A percentile compares a stretch with the other conserved stretches of the same genome.
Evolutionary conservation across 2,113 vertebrate species (phyloP).

Genomic region (Butorides virescens): DNA sequence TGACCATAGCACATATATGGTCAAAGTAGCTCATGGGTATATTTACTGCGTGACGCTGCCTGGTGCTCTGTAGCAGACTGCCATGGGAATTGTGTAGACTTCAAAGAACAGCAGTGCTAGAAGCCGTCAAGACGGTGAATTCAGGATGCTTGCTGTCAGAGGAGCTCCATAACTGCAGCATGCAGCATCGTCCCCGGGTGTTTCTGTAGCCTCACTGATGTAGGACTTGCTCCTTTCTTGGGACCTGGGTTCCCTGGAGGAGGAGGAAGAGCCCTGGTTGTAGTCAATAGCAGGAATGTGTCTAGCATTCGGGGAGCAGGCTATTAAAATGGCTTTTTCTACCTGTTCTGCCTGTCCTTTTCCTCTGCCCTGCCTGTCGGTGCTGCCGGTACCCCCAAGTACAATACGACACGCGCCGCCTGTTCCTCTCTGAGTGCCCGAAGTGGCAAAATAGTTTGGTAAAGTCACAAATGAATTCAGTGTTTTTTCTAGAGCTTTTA

Average conservation of each 20-base stretch:
- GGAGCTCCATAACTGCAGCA: neutral
- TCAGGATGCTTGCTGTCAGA: neutral
- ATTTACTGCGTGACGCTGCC: neutral
- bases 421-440: neutral
- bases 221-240: neutral
- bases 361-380: neutral
- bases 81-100: neutral
- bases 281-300: neutral
- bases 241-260: neutral
- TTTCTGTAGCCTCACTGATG: neutral
- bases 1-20: neutral
- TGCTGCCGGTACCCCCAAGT: neutral
- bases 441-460: neutral
- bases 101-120: neutral
- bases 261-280: neutral
- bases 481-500: neutral
- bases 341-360: neutral
- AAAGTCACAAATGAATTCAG: neutral
- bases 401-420: accelerated
- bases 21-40: neutral
- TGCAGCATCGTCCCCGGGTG: neutral
- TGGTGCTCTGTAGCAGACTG: neutral
- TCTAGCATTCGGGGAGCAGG: neutral
- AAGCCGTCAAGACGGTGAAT: neutral
- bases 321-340: neutral